phyloP scores from a whole-genome alignment of 1,140 invertebrate species.

The Stenopsyche tienmushanensis region DNA sequence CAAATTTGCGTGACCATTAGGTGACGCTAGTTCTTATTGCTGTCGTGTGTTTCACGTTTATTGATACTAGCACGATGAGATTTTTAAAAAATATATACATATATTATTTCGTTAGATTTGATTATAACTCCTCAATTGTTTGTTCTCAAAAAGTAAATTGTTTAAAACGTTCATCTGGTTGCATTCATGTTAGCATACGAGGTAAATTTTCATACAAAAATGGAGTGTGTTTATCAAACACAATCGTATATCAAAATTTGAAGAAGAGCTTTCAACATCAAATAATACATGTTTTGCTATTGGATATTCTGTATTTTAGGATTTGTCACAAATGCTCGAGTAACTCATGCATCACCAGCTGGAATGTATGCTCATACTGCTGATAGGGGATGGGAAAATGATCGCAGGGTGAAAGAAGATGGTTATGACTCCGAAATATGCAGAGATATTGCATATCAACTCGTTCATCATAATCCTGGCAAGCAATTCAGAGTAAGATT shows the following conservation, averaged over 20 bases:
- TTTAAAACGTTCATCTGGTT: too few relatives aligned
- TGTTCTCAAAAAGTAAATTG: too few relatives aligned
- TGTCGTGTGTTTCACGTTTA: too few relatives aligned
- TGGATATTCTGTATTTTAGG: slow-evolving; percentile 59
- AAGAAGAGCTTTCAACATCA: not conserved
- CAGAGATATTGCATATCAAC: slow-evolving; percentile 60
- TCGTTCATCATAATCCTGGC: slow-evolving; percentile 66
- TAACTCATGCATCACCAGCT: slow-evolving; percentile 75
- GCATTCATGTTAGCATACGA: too few relatives aligned
- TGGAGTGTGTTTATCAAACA: slow-evolving; percentile 40
- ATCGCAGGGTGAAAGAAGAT: slow-evolving; percentile 57
- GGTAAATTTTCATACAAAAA: too few relatives aligned
- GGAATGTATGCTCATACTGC: slow-evolving; percentile 77
- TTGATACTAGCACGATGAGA: too few relatives aligned
- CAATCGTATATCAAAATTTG: not conserved
- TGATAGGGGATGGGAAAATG: slow-evolving; percentile 77
- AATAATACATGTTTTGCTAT: too few relatives aligned
- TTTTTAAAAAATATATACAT: too few relatives aligned
- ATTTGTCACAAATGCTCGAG: slow-evolving; percentile 73
- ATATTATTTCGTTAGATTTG: too few relatives aligned
- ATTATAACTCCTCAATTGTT: too few relatives aligned
- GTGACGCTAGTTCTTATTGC: too few relatives aligned
- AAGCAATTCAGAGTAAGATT: slow-evolving; percentile 56
- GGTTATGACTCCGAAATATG: slow-evolving; percentile 50
- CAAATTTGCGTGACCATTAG: too few relatives aligned